Evolutionary conservation across 2,113 vertebrate genomes (phyloP).

Genomic region (Empidonax traillii): DNA sequence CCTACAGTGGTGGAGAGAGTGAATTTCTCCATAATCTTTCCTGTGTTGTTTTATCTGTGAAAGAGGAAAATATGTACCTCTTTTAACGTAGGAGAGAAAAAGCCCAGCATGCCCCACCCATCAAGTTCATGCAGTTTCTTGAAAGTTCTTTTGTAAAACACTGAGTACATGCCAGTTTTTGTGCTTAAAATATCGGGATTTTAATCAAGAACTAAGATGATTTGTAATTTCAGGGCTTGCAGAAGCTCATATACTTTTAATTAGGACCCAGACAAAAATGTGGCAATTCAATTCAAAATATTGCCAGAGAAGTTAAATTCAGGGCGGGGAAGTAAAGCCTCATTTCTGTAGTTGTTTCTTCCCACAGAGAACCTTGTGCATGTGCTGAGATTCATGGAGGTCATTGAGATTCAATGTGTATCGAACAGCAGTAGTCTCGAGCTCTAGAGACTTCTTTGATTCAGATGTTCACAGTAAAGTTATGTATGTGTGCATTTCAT

Average conservation of each 20-base stretch:
- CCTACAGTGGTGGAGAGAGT: neutral
- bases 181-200: neutral
- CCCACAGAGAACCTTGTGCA: neutral
- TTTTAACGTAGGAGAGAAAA: neutral
- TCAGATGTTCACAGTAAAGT: neutral
- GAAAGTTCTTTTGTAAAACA: neutral
- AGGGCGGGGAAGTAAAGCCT: neutral
- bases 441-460: neutral
- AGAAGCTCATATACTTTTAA: neutral
- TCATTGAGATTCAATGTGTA: neutral
- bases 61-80: neutral
- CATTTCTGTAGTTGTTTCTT: neutral
- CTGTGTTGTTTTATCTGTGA: neutral
- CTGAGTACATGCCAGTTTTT: neutral
- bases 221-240: neutral
- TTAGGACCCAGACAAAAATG: neutral
- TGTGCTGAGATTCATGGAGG: neutral
- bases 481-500: neutral
- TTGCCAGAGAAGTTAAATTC: neutral
- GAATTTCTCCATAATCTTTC: neutral
- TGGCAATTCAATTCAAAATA: neutral
- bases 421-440: neutral
- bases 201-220: neutral
- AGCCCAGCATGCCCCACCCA: rapidly evolving
- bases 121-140: neutral